Conservation (phyloP, 2,113 vertebrate species). For the Hirundichthys speculiger region DNA sequence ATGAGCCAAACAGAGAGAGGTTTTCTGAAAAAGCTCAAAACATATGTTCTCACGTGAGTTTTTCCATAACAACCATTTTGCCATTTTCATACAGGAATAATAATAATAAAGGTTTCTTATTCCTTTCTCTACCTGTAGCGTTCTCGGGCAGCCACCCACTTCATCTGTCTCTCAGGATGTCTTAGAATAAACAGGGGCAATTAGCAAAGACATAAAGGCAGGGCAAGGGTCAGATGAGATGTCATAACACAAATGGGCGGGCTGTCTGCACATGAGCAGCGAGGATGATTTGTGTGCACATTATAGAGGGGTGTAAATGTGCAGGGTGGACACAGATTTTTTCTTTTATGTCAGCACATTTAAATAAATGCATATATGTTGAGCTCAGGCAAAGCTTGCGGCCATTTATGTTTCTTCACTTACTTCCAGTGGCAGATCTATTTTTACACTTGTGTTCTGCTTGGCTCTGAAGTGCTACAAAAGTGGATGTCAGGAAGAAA, state of each 20-base stretch:
- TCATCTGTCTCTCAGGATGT: constrained; percentile 50
- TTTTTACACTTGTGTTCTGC: constrained; percentile 63
- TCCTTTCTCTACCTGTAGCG: constrained; percentile 49
- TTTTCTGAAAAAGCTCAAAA: constrained; percentile 47
- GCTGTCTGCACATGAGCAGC: constrained; percentile 26
- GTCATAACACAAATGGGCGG: constrained; percentile 66
- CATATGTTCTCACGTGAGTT: constrained; percentile 42
- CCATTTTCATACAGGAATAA: constrained; percentile 29
- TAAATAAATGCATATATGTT: constrained; percentile 44
- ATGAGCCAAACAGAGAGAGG: constrained; percentile 44
- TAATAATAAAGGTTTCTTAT: constrained; percentile 1
- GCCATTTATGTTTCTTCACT: constrained; percentile 56
- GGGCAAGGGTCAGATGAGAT: constrained; percentile 62
- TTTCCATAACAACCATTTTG: constrained; percentile 23
- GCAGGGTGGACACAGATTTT: constrained; percentile 22
- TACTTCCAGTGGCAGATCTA: constrained; percentile 55
- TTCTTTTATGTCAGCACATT: constrained; percentile 35
- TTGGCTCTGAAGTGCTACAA: constrained; percentile 60
- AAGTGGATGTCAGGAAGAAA: constrained; percentile 44
- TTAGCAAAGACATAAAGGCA: constrained; percentile 54
- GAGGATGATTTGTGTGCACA: constrained; percentile 43
- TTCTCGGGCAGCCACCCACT: constrained; percentile 1
- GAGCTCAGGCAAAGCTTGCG: constrained; percentile 40
- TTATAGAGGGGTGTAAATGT: constrained; percentile 42
- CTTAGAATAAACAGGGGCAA: constrained; percentile 67